Percentiles rank a stretch among this genome's conserved stretches.
phyloP scores from a whole-genome alignment of 2,797 vertebrate species.

The Cheirogaleus major region DNA sequence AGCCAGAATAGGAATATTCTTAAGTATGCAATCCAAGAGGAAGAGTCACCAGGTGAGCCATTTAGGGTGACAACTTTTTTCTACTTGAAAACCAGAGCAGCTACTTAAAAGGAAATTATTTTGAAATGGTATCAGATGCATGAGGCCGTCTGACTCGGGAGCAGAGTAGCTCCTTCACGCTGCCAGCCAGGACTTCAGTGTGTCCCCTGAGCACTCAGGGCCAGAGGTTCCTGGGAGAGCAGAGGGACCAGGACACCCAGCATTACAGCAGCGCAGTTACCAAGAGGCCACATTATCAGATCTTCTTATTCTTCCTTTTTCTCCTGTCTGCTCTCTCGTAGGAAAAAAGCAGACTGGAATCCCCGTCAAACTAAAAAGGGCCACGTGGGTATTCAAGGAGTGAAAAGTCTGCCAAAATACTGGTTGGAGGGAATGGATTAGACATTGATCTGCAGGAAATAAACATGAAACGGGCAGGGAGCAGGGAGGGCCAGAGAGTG shows the following conservation, averaged over 20 bases:
- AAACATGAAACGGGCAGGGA: not conserved
- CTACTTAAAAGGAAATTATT: not conserved
- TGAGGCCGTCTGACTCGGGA: not conserved
- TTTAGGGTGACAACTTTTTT: not conserved
- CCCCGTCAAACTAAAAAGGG: not conserved
- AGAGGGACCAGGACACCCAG: too few relatives aligned
- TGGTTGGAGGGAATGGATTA: not conserved
- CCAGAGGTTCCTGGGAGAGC: not conserved
- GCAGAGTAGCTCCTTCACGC: not conserved
- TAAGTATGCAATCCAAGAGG: not conserved
- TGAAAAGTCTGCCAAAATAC: not conserved
- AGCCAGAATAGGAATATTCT: not conserved
- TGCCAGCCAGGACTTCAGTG: not conserved
- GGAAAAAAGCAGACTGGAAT: not conserved
- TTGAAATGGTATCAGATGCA: not conserved
- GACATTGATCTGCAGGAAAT: not conserved
- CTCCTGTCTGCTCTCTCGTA: not conserved
- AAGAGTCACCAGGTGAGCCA: not conserved
- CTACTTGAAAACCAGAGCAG: conserved; percentile 1
- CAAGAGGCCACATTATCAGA: not conserved
- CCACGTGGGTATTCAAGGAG: not conserved
- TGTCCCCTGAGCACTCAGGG: not conserved
- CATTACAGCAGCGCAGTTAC: not conserved
- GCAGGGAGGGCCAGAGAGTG: not conserved
- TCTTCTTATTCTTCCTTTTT: not conserved